These are phyloP conservation scores for Brachyhypopomus occidentalis DNA, from an alignment of 2,113 vertebrate species.

Conservation along the genomic window DNA sequence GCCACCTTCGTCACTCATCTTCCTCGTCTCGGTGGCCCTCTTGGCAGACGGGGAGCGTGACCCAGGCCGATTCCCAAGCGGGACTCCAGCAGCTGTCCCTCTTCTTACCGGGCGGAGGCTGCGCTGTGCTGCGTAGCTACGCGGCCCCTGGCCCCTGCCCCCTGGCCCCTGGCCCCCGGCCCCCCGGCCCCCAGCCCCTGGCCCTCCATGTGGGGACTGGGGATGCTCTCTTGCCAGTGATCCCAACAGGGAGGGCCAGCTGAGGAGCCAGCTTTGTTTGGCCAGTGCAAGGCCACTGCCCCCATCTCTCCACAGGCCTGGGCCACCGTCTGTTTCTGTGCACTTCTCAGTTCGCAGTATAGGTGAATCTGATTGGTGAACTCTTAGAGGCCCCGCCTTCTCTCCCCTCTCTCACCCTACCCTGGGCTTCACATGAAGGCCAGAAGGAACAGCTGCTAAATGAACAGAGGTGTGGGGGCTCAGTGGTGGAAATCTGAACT, in stretches of 20 bases:
- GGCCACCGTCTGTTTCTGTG: slow-evolving; percentile 8
- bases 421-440: too few species aligned
- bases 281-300: slow-evolving; percentile 14
- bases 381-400: too few species aligned
- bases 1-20: too few species aligned
- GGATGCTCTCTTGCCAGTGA: slow-evolving; percentile 4
- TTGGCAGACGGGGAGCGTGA: too few species aligned
- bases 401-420: too few species aligned
- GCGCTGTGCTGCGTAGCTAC: neutral
- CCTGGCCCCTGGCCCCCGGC: too few species aligned
- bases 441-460: slow-evolving; percentile 48
- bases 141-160: too few species aligned
- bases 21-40: too few species aligned
- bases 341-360: neutral
- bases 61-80: too few species aligned
- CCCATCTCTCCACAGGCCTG: slow-evolving; percentile 1
- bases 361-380: neutral
- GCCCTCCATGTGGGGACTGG: neutral
- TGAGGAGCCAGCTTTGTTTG: slow-evolving; percentile 35
- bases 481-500: slow-evolving; percentile 11
- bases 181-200: too few species aligned
- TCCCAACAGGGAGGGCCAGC: neutral
- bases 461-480: neutral
- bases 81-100: neutral
- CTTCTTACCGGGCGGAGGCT: neutral